Conservation (phyloP, 2,113 vertebrate species). For the Chloropsis cyanopogon region DNA sequence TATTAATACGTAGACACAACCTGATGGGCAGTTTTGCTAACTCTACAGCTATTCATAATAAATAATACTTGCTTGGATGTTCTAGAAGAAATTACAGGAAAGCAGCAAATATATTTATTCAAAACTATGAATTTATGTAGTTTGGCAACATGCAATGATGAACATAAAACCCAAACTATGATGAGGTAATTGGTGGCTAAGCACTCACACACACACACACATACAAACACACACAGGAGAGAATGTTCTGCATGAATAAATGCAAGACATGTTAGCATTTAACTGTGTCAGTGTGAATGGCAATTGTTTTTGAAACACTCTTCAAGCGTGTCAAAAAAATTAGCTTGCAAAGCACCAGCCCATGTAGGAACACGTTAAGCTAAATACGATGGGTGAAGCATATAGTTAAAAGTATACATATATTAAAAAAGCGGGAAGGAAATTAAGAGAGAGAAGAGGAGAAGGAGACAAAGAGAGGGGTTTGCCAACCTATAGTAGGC, state of each 20-base stretch:
- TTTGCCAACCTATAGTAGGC: conserved; percentile 99
- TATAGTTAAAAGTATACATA: conserved; percentile 62
- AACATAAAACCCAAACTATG: conserved; percentile 67
- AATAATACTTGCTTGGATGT: conserved; percentile 57
- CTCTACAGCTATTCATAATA: conserved; percentile 58
- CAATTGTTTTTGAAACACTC: conserved; percentile 53
- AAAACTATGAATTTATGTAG: conserved; percentile 44
- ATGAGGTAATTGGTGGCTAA: conserved; percentile 46
- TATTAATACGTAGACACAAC: conserved; percentile 59
- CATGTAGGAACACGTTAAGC: conserved; percentile 72
- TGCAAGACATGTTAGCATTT: conserved; percentile 61
- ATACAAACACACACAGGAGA: conserved; percentile 53
- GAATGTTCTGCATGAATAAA: conserved; percentile 36
- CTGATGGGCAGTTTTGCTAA: conserved; percentile 51
- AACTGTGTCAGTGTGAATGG: conserved; percentile 44
- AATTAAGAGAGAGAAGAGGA: conserved; percentile 67
- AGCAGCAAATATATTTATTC: conserved; percentile 67
- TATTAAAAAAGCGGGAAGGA: conserved; percentile 59
- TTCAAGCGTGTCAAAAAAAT: conserved; percentile 34
- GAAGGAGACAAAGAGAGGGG: conserved; percentile 86
- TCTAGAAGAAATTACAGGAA: conserved; percentile 53
- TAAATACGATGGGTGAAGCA: conserved; percentile 71
- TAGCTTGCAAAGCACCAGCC: conserved; percentile 73
- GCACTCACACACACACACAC: conserved; percentile 57
- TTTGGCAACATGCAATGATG: conserved; percentile 73